phyloP scores from a whole-genome alignment of 2,113 vertebrate species.

The Clarias magur region DNA sequence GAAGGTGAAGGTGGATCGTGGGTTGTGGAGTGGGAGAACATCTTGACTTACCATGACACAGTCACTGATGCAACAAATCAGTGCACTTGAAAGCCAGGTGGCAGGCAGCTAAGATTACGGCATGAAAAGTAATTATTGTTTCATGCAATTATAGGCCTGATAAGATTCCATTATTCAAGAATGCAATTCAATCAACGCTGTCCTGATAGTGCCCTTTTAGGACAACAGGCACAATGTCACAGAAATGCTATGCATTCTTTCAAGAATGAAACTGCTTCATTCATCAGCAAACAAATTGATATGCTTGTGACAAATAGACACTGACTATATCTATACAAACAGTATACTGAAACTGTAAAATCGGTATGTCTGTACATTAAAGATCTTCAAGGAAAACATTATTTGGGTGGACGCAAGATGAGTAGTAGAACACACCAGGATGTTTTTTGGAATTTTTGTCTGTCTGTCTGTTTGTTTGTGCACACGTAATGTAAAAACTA shows the following conservation, averaged over 20 bases:
- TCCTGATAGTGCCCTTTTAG: slow-evolving; percentile 35
- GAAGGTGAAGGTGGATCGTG: background rate
- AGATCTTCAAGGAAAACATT: too few species aligned
- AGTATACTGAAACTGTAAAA: background rate
- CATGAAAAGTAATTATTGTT: slow-evolving; percentile 49
- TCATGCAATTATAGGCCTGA: slow-evolving; percentile 43
- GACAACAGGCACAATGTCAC: slow-evolving; percentile 32
- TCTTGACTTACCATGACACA: slow-evolving; percentile 29
- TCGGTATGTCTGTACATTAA: too few species aligned
- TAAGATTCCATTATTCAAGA: slow-evolving; percentile 42
- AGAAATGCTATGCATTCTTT: slow-evolving; percentile 23
- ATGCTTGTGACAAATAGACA: slow-evolving; percentile 10
- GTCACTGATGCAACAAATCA: slow-evolving; percentile 51
- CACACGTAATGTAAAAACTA: too few species aligned
- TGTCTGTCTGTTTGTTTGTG: too few species aligned
- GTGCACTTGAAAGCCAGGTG: slow-evolving; percentile 50
- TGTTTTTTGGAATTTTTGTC: too few species aligned
- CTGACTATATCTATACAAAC: too few species aligned
- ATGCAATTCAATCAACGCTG: slow-evolving; percentile 34
- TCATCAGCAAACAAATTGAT: slow-evolving; percentile 37
- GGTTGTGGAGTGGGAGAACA: slow-evolving; percentile 10
- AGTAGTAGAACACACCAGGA: too few species aligned
- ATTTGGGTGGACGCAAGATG: too few species aligned
- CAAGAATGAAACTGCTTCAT: slow-evolving; percentile 43
- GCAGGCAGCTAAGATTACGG: slow-evolving; percentile 32